Evolutionary conservation across 1,140 invertebrate species (phyloP), one percentile per base, ranked within the genome.

Genomic region (Adelges cooleyi): DNA sequence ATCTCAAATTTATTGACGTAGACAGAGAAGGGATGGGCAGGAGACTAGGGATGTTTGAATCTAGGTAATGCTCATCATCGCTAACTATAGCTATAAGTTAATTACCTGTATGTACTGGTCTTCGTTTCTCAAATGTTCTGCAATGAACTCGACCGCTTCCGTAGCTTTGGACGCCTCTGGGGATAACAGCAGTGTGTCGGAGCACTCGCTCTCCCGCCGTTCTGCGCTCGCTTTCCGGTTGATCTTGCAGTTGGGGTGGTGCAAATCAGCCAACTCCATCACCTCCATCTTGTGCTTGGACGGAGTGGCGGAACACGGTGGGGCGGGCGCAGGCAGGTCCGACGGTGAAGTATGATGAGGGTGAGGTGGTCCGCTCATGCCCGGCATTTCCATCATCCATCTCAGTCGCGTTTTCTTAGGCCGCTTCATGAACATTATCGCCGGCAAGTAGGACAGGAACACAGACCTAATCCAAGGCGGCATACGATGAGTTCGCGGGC

Each of bases 301-400:
- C 42, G 56, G 56, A n/a, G 56, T 62, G 74, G 76, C 76, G 67
- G 73, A 82, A 72, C 73, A 66, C 3, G 77, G 77, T 33, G 76
- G 67, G 71, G 85, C 82, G 71, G 90, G 86, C 72, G 89, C 89
- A 36, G 87, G 86, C 69, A 89, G 76, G 74, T 89, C 86, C 17
- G 86, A 84, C 3, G 86, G 83, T 66, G 86, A 88, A 1, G 86
- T 86, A 69, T 86, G 86, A 5, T 82, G 80, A 6, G 85, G 84
- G 71, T 89, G 85, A 0, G 89, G 87, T 33, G 89, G 82, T 62
- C 87, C 86, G n/a, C 54, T 65, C 82, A 89, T 90, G 18, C 80
- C 80, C 2, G 90, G 91, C 82, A 92, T 93, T 74, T 95, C 92
- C 89, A 95, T 94, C 92, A 95, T 95, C 92, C 92, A 95, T 48